Evolutionary conservation across 2,113 vertebrate genomes (phyloP).

Genomic region (Dipodomys ordii): DNA sequence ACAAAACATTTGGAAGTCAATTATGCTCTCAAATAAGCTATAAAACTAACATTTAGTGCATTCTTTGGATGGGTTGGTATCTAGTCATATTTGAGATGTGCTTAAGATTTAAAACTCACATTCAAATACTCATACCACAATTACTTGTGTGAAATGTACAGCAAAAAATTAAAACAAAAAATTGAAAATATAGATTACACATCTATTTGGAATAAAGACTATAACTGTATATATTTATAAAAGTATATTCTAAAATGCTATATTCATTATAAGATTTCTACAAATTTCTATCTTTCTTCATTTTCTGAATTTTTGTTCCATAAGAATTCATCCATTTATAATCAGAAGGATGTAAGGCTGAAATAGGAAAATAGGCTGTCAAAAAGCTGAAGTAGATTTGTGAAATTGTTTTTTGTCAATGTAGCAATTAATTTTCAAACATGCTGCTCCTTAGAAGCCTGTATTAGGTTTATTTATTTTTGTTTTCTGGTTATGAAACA

Average conservation of each 20-base stretch:
- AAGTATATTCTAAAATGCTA: neutral
- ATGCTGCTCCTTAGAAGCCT: slow-evolving; percentile 35
- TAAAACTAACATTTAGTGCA: neutral
- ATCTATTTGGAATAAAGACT: neutral
- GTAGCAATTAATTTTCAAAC: slow-evolving; percentile 49
- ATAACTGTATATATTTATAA: neutral
- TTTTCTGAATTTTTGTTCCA: neutral
- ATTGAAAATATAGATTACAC: neutral
- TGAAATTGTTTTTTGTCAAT: slow-evolving; percentile 36
- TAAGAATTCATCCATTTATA: neutral
- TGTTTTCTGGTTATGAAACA: slow-evolving; percentile 39
- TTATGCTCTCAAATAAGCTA: neutral
- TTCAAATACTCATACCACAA: neutral
- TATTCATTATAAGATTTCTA: slow-evolving; percentile 5
- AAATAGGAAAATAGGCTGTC: slow-evolving; percentile 12
- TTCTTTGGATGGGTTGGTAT: neutral
- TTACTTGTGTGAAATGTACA: neutral
- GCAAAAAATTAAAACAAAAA: neutral
- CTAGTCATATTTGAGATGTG: neutral
- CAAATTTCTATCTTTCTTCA: neutral
- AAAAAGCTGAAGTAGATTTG: slow-evolving; percentile 12
- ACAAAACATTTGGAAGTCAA: neutral
- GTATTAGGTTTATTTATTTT: slow-evolving; percentile 46
- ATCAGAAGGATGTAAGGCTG: slow-evolving; percentile 19
- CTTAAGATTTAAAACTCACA: neutral